Base-by-base conservation (phyloP, 2,797 vertebrate genomes). In the Thripadectes ignobilis region DNA sequence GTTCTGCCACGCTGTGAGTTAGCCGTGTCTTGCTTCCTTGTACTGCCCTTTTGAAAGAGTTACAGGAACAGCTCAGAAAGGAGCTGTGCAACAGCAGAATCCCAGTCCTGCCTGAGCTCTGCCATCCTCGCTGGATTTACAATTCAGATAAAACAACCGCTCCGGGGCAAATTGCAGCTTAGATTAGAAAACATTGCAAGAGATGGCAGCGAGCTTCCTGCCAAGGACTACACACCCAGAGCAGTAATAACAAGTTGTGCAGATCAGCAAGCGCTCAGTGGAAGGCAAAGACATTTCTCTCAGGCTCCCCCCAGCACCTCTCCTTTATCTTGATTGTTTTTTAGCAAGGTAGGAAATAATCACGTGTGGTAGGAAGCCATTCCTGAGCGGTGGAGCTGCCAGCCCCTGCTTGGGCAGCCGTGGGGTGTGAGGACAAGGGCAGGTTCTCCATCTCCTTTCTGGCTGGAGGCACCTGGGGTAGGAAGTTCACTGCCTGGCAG, bases 191-290 rank as follows among this genome's bases (percentile, higher is more conserved):
- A 30, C 76, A 29, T 22, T 45, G 65, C 75, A 68, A 62, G 80
- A 43, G 93, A n/a, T 80, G 54, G 73, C 22, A 48, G 85, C 3
- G 81, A 89, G 62, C 91, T 87, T 94, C 91, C 92, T 89, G 92
- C 89, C 85, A 46, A 59, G 78, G 57, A 3, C 57, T 94, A 19
- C 92, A 89, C 90, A 7, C 95, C 88, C 91, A 63, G 6, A 17
- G 58, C 48, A 10, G 51, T 85, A 68, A 72, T 67, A 52, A 89
- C n/a, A 12, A 72, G 51, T 66, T 88, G 10, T 2, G 29, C 61
- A 67, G 45, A 81, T 78, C 69, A 71, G 43, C 46, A 12, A 30
- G 39, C 1, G 12, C 66, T 67, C 5, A 0, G 54, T 88, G 73
- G 62, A 89, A 85, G 66, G 82, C 73, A 59, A 24, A 90, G 34